These are phyloP conservation scores for Drosophila merina DNA, from an alignment of 2,888 invertebrate genomes.

Conservation along the genomic window DNA sequence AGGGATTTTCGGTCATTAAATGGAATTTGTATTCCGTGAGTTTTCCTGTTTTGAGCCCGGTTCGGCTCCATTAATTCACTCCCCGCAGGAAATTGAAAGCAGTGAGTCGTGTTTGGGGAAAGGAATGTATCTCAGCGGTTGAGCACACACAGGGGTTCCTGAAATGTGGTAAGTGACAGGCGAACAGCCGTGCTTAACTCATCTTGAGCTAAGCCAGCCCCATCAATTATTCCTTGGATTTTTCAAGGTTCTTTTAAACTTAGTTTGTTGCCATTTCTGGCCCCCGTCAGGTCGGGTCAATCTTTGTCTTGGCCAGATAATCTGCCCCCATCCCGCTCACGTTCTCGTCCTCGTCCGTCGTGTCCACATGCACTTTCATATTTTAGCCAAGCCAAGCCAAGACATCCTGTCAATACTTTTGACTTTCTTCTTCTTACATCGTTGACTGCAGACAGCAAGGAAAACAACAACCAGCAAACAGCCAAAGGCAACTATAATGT, in stretches of 20 bases:
- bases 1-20: conserved; percentile 69
- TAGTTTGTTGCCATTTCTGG: background rate
- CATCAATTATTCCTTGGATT: conserved; percentile 31
- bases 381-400: conserved; percentile 10
- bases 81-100: conserved; percentile 71
- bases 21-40: conserved; percentile 48
- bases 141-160: background rate
- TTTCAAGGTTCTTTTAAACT: background rate
- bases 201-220: conserved; percentile 3
- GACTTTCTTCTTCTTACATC: conserved; percentile 21
- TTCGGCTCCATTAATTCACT: conserved; percentile 50
- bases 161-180: conserved; percentile 15
- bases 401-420: conserved; percentile 42
- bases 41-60: conserved; percentile 45
- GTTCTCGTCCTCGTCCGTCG: background rate
- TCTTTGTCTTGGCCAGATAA: conserved; percentile 19
- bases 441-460: conserved; percentile 29
- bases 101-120: conserved; percentile 19
- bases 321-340: background rate
- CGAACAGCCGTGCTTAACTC: background rate
- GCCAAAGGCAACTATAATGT: conserved; percentile 20
- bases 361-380: conserved; percentile 16
- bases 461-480: conserved; percentile 25
- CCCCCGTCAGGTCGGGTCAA: conserved; percentile 3
- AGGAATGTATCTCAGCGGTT: conserved; percentile 6